Base-by-base conservation (phyloP, 2,113 vertebrate species). In the Malurus elegans region DNA sequence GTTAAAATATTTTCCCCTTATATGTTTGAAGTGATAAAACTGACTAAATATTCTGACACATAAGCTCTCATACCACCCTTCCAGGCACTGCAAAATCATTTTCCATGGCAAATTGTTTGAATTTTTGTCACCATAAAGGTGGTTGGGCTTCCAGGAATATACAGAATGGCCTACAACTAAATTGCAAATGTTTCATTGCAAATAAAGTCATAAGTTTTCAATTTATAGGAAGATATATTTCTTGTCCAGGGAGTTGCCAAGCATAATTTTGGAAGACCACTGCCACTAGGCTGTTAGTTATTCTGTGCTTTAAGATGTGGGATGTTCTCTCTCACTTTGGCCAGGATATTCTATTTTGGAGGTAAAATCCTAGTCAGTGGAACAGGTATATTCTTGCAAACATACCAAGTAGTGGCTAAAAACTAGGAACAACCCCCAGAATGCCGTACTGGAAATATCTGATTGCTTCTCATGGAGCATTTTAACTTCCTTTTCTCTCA, bases 381-480 rank as follows among this genome's bases (percentile, higher is more conserved):
- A 80, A 31, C 2, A 67, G 31, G 9, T 11, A 25, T 45, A 40
- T 54, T 74, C 13, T 34, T 81, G 10, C 7, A 74, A 58, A 75
- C 0, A 0, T 29, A 57, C 4, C 15, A 25, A 78, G 58, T 8
- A 54, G 19, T 40, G 6, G 4, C 6, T 51, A 29, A 34, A 80
- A 69, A 4, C 5, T 53, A 40, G 2, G 4, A 69, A 42, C 8
- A 36, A 26, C 10, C 8, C 4, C 4, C 9, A 56, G 64, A 61
- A 57, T 53, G 2, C 3, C 26, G 29, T 61, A 48, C 10, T 15
- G 21, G 65, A 88, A 90, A 64, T 64, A 75, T 9, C 21, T 81
- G n/a, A 40, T 61, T 0, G 0, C 8, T 70, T 79, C 31, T 65
- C 25, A 42, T 24, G 23, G 10, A 66, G 9, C 12, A 8, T 38